phyloP scores from a whole-genome alignment of 2,113 vertebrate genomes.

The Nibea albiflora region DNA sequence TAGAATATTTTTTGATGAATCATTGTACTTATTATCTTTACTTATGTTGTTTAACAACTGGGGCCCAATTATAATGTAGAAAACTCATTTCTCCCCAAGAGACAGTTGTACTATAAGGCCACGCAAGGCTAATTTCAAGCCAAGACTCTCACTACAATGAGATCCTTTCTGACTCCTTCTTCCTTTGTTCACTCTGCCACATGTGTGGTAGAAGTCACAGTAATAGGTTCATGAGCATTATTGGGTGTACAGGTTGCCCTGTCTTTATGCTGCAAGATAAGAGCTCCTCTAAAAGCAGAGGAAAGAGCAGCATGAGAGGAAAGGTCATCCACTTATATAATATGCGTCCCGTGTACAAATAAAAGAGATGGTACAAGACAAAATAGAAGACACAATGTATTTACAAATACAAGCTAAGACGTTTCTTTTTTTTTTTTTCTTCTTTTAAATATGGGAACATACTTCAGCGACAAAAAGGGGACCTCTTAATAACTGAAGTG shows the following conservation, averaged over 20 bases:
- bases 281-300: constrained; percentile 4
- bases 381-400: background rate
- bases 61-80: no score
- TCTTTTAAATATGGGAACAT: background rate
- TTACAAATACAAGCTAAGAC: background rate
- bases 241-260: constrained; percentile 27
- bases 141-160: background rate
- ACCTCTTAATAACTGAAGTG: background rate
- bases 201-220: constrained; percentile 9
- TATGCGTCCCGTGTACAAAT: background rate
- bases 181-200: background rate
- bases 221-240: constrained; percentile 11
- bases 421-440: no score
- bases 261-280: constrained; percentile 13
- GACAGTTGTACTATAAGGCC: background rate
- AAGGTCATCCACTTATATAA: background rate
- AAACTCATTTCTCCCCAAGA: background rate
- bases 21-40: background rate
- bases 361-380: background rate
- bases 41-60: background rate
- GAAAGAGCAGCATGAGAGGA: constrained; percentile 2
- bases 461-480: background rate
- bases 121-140: background rate
- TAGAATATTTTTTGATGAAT: background rate
- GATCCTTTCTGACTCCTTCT: background rate